Percentiles rank a stretch among this genome's conserved stretches.
phyloP scores from a whole-genome alignment of 2,113 vertebrate genomes.

The Felis catus region F.catus_Fca126_mat1.0 CM031417.1:85579501-85580000 shows the following conservation, averaged over 20 bases:
- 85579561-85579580: neutral
- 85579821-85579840: neutral
- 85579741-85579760: neutral
- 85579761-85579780: neutral
- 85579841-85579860: neutral
- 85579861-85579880: neutral
- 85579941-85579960: neutral
- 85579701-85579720: neutral
- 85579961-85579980: neutral
- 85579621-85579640: neutral
- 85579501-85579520: neutral
- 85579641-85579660: neutral
- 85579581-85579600: neutral
- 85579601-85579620: neutral
- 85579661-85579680: neutral
- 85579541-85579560: neutral
- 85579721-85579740: neutral
- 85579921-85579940: neutral
- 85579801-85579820: neutral
- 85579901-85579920: neutral
- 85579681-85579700: neutral
- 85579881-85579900: neutral
- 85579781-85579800: neutral
- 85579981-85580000: no score
- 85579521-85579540: neutral